Evolutionary conservation across 2,888 invertebrate species (phyloP), one percentile per base, ranked within the genome.

Genomic region (Chirona hameri): DNA sequence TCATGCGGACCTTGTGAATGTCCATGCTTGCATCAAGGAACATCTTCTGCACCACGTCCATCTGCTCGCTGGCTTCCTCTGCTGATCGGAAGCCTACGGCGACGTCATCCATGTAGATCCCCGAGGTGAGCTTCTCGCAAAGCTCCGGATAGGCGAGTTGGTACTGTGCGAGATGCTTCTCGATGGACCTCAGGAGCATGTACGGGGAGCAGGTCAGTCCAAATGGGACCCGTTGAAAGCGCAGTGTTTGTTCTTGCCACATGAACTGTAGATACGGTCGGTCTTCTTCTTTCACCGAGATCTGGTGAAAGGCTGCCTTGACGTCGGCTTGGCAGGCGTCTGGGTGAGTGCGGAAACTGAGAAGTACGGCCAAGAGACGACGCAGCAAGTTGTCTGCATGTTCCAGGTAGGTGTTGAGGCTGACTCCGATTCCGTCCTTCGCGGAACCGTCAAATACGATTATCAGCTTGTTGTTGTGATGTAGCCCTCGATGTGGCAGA

Each of bases 121-220:
- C 65, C 0, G 5, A 0, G 2, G 2, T 7, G 0, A 27, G 27
- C 2, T 7, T 4, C 0, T 1, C 0, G 27, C 27, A 69, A 1
- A 69, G 27, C 1, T 3, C 7, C 0, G 27, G 65, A 27, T n/a
- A 1, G 10, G 0, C 27, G 0, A 0, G 1, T 5, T 0, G 0
- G 5, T 21, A 3, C 65, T 0, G 18, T 9, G 10, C 7, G 65
- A 69, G 27, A 1, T 69, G 27, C 12, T 10, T 21, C 15, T 15
- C 4, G 57, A 60, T 15, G 12, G 57, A 21, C 57, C 57, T 9
- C 65, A 69, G 65, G 9, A 69, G 27, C 65, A 69, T 27, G 27
- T 27, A 69, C 0, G 65, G 27, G 2, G 27, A 69, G 27, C 65
- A 27, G 0, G 27, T 12, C 27, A 69, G 27, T 0, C 65, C 27